Evolutionary conservation across 2,797 vertebrate species (phyloP), one percentile per base, ranked within the genome.

Genomic region (Periophthalmus magnuspinnatus): DNA sequence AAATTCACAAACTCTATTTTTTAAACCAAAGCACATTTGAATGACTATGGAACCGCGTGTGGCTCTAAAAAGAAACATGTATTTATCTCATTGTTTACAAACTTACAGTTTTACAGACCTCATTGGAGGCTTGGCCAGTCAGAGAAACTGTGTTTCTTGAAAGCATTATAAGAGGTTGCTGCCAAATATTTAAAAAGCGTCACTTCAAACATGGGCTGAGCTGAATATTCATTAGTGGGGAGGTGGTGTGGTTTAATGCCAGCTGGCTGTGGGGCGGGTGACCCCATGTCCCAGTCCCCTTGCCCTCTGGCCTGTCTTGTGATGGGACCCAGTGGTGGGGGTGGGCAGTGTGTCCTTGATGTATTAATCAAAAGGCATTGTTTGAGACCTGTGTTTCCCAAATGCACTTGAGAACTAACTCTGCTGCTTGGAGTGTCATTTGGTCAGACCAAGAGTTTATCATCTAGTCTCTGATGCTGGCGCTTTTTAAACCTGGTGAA

Each of bases 1-100:
- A 97, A 98, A 98, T 97, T 93, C 95, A 96, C 95, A 94, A 96
- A 95, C 94, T 57, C 55, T 98, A 96, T 97, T 97, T 97, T 97
- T 97, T 97, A 97, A 97, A 98, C 96, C 96, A 97, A 98, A 98
- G 96, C 96, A 97, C 96, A 97, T 98, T 96, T 97, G 95, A 96
- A 96, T 95, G 94, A 96, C 93, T 90, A 92, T 94, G 93, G 94
- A 98, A 97, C 95, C 95, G 94, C 94, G 94, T 91, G 94, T 94
- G 95, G 95, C 91, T 93, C 95, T 89, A 89, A 90, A 87, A 88
- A 89, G 75, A 95, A 94, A 93, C 94, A 96, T 97, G 95, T 97
- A 97, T 97, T 97, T 96, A 96, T 96, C 95, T 96, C 96, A 96
- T 96, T 98, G 96, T 97, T 98, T 98, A 97, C 96, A 94, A 96